Percentiles rank a stretch among this genome's conserved stretches.
phyloP scores from a whole-genome alignment of 2,888 invertebrate species.

The Brachynemurus nebulosus region DNA sequence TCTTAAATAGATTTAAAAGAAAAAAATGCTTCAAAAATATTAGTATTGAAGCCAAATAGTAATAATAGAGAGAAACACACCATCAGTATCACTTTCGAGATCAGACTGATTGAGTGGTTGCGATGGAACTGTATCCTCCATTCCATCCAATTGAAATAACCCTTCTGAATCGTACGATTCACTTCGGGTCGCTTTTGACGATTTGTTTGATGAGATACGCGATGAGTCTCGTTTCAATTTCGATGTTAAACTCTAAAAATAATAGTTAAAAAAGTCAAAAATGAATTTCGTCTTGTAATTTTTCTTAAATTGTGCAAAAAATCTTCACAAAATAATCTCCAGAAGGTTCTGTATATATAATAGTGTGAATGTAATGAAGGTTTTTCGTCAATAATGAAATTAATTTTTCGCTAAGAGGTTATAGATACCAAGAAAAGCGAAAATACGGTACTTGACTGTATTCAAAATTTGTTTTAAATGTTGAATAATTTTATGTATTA shows the following conservation, averaged over 20 bases:
- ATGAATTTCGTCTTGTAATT: not conserved
- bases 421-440: no score
- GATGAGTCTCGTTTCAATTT: conserved; percentile 4
- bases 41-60: not conserved
- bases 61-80: conserved; percentile 31
- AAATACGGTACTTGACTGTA: no score
- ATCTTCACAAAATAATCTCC: no score
- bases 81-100: conserved; percentile 61
- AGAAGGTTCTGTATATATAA: no score
- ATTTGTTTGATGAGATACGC: conserved; percentile 4
- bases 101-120: conserved; percentile 33
- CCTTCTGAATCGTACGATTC: conserved; percentile 46
- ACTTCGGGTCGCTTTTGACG: conserved; percentile 4
- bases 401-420: no score
- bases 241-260: conserved; percentile 7
- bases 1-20: not conserved
- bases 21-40: not conserved
- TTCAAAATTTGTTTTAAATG: no score
- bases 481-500: no score
- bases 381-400: no score
- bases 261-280: no score
- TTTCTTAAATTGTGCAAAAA: not conserved
- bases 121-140: conserved; percentile 35
- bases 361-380: no score
- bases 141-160: conserved; percentile 65